phyloP scores from a whole-genome alignment of 2,113 vertebrate genomes.

The Orycteropus afer region DNA sequence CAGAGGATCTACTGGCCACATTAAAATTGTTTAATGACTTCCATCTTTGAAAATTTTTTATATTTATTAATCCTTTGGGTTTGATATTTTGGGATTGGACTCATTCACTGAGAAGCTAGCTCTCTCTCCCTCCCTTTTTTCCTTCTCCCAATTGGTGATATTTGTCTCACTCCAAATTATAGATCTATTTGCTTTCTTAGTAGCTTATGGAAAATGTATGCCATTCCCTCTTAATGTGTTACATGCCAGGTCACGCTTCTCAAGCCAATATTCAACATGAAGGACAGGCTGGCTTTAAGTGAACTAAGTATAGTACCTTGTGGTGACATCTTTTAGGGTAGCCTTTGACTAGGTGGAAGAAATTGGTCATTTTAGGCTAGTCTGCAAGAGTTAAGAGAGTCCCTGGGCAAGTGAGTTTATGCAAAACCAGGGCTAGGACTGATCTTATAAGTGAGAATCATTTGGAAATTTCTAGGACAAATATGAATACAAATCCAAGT shows the following conservation, averaged over 20 bases:
- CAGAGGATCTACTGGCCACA: not conserved
- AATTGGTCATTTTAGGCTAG: not conserved
- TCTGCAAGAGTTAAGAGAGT: too few species aligned
- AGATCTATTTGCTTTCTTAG: not conserved
- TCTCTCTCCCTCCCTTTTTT: not conserved
- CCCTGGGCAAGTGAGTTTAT: not conserved
- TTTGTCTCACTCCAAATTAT: not conserved
- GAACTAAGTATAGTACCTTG: not conserved
- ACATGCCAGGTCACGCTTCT: not conserved
- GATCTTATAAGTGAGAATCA: not conserved
- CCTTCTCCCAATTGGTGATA: not conserved
- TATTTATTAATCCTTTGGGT: not conserved
- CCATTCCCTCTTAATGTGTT: not conserved
- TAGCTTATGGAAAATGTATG: not conserved
- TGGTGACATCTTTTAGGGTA: not conserved
- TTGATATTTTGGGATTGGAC: not conserved
- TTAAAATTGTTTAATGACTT: not conserved
- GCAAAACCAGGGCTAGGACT: accelerated
- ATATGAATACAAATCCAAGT: not conserved
- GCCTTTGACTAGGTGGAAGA: not conserved
- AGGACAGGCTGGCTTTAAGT: not conserved
- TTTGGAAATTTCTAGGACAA: not conserved
- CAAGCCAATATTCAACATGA: not conserved
- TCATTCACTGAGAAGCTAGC: not conserved
- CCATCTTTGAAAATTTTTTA: not conserved